Base-by-base conservation (phyloP, 37 sponge, comb jelly and placozoan genomes). In the Mnemiopsis leidyi region DNA sequence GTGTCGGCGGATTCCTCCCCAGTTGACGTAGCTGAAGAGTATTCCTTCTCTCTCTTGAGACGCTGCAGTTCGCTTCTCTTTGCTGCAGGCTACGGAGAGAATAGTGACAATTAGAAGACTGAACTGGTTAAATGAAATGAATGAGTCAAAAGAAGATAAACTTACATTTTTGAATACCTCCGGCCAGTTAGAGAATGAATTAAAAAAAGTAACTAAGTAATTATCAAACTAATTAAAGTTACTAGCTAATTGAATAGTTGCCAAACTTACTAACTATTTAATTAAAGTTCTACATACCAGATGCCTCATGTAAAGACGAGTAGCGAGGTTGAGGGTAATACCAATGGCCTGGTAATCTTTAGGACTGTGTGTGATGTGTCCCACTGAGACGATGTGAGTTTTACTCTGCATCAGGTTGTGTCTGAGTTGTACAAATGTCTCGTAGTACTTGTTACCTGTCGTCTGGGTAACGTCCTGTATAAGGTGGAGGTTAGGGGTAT, bases 1-100 rank as follows among this genome's bases (percentile, higher is more conserved):
- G 90, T 85, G 48, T 85, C 90, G 3, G 90, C 90, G 1, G 90
- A 85, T 26, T 85, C 90, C 90, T 85, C 90, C 2, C 90, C 90
- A 23, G 90, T 85, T 0, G 90, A 85, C 3, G 90, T 85, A n/a
- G 90, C 90, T 20, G 90, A 85, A 3, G 61, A 40, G 48, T 85
- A 85, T 28, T 85, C 90, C 90, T 40, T 85, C 29, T 85, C 90
- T 23, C 61, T n/a, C 90, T 85, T 85, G 25, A 85, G 35, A 3
- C 90, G 39, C 29, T 40, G 90, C 23, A 85, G 35, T 39, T 85
- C 90, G 26, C 36, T 85, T 13, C 90, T 35, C 48, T 85, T 85
- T 9, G 33, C 38, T 38, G 90, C 61, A 0, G 90, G 90, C 90
- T 79, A 26, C n/a, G n/a, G n/a, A n/a, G n/a, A n/a, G n/a, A n/a